phyloP scores from a whole-genome alignment of 2,797 vertebrate species.

The Anas flavirostris region DNA sequence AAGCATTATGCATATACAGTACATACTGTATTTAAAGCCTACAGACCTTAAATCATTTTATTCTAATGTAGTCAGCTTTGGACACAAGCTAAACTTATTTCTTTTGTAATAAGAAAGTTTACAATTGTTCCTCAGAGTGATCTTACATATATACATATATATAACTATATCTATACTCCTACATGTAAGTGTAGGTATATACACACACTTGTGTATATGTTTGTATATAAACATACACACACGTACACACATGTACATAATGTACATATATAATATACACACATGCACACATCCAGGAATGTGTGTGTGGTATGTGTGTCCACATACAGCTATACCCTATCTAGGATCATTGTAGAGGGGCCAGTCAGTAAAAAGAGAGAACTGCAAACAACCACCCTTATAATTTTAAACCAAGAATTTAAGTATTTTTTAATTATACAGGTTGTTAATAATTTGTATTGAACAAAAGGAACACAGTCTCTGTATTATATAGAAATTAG shows the following conservation, averaged over 20 bases:
- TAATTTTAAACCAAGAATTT: neutral
- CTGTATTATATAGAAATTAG: conserved; percentile 60
- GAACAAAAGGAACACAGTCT: conserved; percentile 61
- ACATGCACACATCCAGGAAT: neutral
- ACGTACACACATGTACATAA: conserved; percentile 4
- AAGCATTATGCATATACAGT: conserved; percentile 68
- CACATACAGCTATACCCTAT: neutral
- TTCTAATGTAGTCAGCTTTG: conserved; percentile 66
- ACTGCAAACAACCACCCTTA: conserved; percentile 13
- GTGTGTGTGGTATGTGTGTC: neutral
- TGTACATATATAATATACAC: conserved; percentile 38
- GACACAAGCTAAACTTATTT: conserved; percentile 64
- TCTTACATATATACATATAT: conserved; percentile 71
- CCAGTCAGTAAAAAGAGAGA: neutral
- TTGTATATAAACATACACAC: conserved; percentile 38
- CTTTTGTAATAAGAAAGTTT: conserved; percentile 67
- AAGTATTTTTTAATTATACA: neutral
- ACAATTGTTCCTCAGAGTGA: conserved; percentile 59
- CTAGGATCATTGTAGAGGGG: neutral
- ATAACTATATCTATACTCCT: conserved; percentile 55
- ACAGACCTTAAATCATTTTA: conserved; percentile 55
- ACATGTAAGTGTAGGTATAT: conserved; percentile 53
- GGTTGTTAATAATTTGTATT: neutral
- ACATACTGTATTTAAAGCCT: conserved; percentile 70
- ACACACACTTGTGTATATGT: conserved; percentile 16